Evolutionary conservation across 2,113 vertebrate species (phyloP), one percentile per base, ranked within the genome.

Genomic region (Poicephalus meyeri): DNA sequence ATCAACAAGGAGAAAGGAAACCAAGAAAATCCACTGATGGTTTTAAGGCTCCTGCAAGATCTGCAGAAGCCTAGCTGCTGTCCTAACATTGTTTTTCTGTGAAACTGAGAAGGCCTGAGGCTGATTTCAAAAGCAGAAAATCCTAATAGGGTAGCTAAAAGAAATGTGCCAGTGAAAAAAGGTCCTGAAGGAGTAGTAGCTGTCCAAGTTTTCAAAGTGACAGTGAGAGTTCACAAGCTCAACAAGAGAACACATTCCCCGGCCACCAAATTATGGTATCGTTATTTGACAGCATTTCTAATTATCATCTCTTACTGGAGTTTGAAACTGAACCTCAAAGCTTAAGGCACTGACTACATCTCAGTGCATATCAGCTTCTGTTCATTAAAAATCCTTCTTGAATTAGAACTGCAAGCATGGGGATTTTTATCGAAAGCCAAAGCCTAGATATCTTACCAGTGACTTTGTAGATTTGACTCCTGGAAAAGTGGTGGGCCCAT

Each of bases 381-480:
- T 80, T 92, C 89, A 77, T 82, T 92, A 73, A 53, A 89, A 90
- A 58, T 10, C 15, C 29, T 79, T 81, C 37, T 56, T 85, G 71
- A 96, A 92, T 91, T 92, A 90, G 88, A 94, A 85, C 87, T 92
- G 47, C 58, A 93, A 89, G n/a, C 56, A 86, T 6, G 24, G 84
- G 80, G 86, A 86, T 86, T 85, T 84, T 78, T 90, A 53, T 29
- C 88, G 76, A 96, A 97, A 97, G 71, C 49, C 52, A 93, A 94
- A 95, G 35, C 6, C 64, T 94, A 69, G 76, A 29, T 78, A 95
- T 89, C 76, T 96, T 95, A 55, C 63, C 76, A 87, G 91, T 52
- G 91, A 41, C 91, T 97, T 93, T 85, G 69, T 61, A 91, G 82
- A 88, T 89, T 84, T 95, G 83, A 94, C 61, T 93, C 52, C 69